These are phyloP conservation scores for Rhinoraja longicauda DNA, from an alignment of 2,797 vertebrate species.

Conservation along the genomic window DNA sequence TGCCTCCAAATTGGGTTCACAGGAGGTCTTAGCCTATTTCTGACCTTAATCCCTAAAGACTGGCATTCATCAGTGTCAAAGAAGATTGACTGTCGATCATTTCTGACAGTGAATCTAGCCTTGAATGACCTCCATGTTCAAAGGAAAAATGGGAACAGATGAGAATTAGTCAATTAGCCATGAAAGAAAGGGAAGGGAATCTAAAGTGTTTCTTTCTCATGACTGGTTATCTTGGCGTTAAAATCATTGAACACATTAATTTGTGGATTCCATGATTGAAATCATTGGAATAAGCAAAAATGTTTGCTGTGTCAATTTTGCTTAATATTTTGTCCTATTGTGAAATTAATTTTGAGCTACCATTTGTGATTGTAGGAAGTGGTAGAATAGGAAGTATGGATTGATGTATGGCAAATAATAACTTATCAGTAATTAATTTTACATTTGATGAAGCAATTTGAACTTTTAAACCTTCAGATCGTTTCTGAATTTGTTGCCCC, in stretches of 20 bases:
- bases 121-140: constrained; percentile 21
- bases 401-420: not conserved
- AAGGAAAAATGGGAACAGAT: constrained; percentile 28
- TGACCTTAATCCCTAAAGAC: constrained; percentile 25
- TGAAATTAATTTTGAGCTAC: not conserved
- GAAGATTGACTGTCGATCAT: constrained; percentile 34
- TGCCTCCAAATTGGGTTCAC: not conserved
- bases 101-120: not conserved
- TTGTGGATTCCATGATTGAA: not conserved
- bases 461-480: not conserved
- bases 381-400: too few species aligned
- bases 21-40: not conserved
- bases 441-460: constrained; percentile 2
- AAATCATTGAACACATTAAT: not conserved
- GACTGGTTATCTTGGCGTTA: not conserved
- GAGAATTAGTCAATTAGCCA: not conserved
- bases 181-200: not conserved
- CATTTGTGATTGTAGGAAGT: not conserved
- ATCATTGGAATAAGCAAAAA: not conserved
- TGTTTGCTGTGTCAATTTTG: not conserved
- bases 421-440: not conserved
- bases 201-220: not conserved
- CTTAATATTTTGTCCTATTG: not conserved
- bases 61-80: constrained; percentile 17
- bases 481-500: not conserved